Base-by-base conservation (phyloP, 1,140 invertebrate genomes). In the Pogonognathellus flavescens region DNA sequence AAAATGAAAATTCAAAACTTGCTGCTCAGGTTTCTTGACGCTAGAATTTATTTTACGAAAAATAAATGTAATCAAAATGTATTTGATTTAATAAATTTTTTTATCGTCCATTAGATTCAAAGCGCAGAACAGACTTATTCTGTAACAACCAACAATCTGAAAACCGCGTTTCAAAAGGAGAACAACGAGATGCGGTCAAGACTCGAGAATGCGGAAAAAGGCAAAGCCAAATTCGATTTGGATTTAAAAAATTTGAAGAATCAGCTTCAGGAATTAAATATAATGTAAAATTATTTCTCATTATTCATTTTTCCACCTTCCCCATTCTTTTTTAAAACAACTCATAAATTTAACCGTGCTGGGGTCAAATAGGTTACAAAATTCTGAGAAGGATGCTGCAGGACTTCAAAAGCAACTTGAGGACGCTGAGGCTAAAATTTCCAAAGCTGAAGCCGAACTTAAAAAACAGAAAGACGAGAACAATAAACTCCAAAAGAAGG, bases 401-500 rank as follows among this genome's bases (percentile, higher is more conserved):
- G 53, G 2, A n/a, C n/a, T 84, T 22, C 1, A 55, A 70, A 84
- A 66, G 52, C 5, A 84, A 16, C 50, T 80, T 4, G 41, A 53
- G 3, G 84, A 84, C 5, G 5, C 72, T 1, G 72, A 84, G 16
- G 22, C 84, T 1, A 80, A 84, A n/a, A 76, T 3, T 31, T 4
- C 7, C 1, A 10, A n/a, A 1, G 41, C 76, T 9, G 84, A 80
- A 53, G 18, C 10, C 2, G 84, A 84, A 9, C 62, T 84, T 11
- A 62, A 84, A 18, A 84, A 84, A 25, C 7, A 52, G 10, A 57
- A 87, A 88, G 95, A 98, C 89, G 99, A 99, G 90, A 97, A 99
- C 90, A 94, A 94, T 0, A 97, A 97, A 90, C 91, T 99, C 25
- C 95, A 97, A 89, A 95, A 98, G 87, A 95, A 96, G n/a, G 91